Conservation (phyloP, 2,797 vertebrate species). For the Tarsius wallacei region DNA sequence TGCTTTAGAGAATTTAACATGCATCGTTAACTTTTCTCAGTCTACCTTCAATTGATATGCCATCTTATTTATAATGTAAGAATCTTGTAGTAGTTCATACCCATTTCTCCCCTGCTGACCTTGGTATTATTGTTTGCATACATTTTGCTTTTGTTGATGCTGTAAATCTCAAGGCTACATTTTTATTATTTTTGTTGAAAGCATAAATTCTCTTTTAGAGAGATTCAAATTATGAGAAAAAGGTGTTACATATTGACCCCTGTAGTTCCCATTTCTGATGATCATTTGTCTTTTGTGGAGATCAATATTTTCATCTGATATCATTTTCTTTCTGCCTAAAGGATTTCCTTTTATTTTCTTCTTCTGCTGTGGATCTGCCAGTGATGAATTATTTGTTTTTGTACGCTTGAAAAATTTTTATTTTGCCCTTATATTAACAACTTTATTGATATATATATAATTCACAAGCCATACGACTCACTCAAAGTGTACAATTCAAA, state of each 20-base stretch:
- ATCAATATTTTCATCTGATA: not conserved
- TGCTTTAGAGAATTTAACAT: not conserved
- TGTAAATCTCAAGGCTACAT: not conserved
- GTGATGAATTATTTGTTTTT: not conserved
- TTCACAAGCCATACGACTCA: not conserved
- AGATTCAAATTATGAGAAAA: not conserved
- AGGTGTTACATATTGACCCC: not conserved
- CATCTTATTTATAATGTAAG: not conserved
- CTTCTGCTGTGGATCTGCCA: not conserved
- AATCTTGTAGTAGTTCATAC: not conserved
- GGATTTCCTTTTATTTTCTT: not conserved
- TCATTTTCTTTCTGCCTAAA: not conserved
- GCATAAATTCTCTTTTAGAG: not conserved
- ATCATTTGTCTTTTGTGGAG: not conserved
- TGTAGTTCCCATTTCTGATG: not conserved
- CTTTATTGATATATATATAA: not conserved
- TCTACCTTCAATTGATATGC: not conserved
- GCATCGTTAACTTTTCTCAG: not conserved
- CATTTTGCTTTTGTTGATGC: not conserved
- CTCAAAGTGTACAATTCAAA: not conserved
- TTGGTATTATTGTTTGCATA: not conserved
- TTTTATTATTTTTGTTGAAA: conserved; percentile 1
- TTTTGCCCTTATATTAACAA: not conserved
- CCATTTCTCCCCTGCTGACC: not conserved
- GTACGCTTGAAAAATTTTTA: not conserved